phyloP scores from a whole-genome alignment of 1,140 invertebrate species.

The Danaus melanippus region DNA sequence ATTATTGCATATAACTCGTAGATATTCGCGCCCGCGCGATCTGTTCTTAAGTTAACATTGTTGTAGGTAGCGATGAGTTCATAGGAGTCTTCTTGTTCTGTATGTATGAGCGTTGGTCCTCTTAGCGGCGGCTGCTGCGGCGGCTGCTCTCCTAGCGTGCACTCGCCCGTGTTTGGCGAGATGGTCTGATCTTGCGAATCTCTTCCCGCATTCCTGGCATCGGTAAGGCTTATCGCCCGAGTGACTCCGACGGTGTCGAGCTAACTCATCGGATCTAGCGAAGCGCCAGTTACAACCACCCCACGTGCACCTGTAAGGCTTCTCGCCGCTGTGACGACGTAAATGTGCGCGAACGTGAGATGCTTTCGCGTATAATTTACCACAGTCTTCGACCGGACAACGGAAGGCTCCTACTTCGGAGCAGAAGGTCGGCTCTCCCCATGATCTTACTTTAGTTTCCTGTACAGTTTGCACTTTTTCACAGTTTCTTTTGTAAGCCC shows the following conservation, averaged over 20 bases:
- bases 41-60: slow-evolving; percentile 4
- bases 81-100: slow-evolving; percentile 27
- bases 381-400: slow-evolving; percentile 75
- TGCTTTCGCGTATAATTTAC: slow-evolving; percentile 91
- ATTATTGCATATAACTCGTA: not conserved
- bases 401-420: slow-evolving; percentile 67
- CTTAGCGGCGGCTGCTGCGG: slow-evolving; percentile 40
- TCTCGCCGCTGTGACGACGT: slow-evolving; percentile 94
- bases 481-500: slow-evolving; percentile 14
- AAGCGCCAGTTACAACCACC: slow-evolving; percentile 94
- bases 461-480: slow-evolving; percentile 21
- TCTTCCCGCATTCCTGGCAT: slow-evolving; percentile 86
- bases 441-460: slow-evolving; percentile 35
- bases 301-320: slow-evolving; percentile 94
- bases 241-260: slow-evolving; percentile 85
- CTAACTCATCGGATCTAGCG: slow-evolving; percentile 93
- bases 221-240: slow-evolving; percentile 87
- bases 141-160: slow-evolving; percentile 72
- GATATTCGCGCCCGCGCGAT: slow-evolving; percentile 10
- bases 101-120: slow-evolving; percentile 19
- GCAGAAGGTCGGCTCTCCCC: slow-evolving; percentile 54
- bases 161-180: slow-evolving; percentile 92
- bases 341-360: slow-evolving; percentile 96
- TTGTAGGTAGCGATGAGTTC: not conserved
- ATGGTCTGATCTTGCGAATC: slow-evolving; percentile 92